These are phyloP conservation scores for Galleria mellonella DNA, from an alignment of 1,140 invertebrate species.

Conservation along the genomic window DNA sequence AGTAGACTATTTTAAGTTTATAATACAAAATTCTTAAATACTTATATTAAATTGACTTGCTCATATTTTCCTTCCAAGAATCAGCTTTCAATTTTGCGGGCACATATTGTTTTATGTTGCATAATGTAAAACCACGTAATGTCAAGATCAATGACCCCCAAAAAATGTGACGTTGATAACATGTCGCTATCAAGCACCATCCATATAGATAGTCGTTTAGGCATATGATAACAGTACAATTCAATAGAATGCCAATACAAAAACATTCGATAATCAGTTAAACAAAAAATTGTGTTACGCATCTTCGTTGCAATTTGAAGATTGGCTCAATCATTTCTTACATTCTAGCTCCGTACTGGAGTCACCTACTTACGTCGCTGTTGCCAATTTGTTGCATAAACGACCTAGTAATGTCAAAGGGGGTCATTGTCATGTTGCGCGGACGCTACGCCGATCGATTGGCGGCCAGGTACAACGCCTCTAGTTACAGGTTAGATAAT, in stretches of 20 bases:
- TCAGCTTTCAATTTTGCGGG: too few relatives aligned
- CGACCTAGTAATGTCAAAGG: constrained; percentile 60
- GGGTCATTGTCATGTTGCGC: constrained; percentile 60
- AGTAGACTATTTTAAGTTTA: too few relatives aligned
- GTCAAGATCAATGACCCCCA: constrained; percentile 44
- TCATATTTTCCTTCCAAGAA: too few relatives aligned
- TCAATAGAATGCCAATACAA: constrained; percentile 1
- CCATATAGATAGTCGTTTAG: constrained; percentile 33
- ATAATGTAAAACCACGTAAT: constrained; percentile 43
- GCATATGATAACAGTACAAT: constrained; percentile 31
- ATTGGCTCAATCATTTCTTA: constrained; percentile 45
- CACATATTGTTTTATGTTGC: constrained; percentile 10
- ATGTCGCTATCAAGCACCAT: constrained; percentile 39
- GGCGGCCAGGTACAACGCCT: constrained; percentile 26
- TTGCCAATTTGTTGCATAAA: constrained; percentile 62
- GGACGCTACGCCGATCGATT: constrained; percentile 12
- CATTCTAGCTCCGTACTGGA: constrained; percentile 32
- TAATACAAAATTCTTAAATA: too few relatives aligned
- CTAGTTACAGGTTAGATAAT: constrained; percentile 55
- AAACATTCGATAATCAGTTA: constrained; percentile 15
- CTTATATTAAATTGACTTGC: too few relatives aligned
- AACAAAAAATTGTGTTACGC: background rate
- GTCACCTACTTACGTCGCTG: constrained; percentile 42
- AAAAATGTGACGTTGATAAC: constrained; percentile 46
- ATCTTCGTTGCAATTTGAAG: constrained; percentile 20